A percentile compares a stretch with the other conserved stretches of the same genome.
These are phyloP conservation scores for Selene dorsalis DNA, from an alignment of 2,797 vertebrate species.

Conservation along the genomic window DNA sequence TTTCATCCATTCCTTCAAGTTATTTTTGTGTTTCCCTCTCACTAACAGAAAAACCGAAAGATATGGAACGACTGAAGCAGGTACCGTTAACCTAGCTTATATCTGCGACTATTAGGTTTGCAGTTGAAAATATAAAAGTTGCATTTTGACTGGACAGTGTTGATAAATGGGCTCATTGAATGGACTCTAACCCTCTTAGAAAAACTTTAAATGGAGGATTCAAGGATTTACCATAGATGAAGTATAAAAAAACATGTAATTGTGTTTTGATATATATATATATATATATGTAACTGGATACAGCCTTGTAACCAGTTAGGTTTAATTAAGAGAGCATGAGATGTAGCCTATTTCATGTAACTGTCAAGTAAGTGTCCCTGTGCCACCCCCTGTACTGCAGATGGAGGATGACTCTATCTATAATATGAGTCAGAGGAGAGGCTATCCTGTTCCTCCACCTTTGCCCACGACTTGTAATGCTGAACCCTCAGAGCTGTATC, in stretches of 20 bases:
- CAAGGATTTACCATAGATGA: not conserved
- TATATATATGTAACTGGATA: too few species aligned
- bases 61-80: conserved; percentile 54
- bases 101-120: not conserved
- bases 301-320: not conserved
- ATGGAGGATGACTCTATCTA: conserved; percentile 75
- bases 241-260: not conserved
- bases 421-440: conserved; percentile 80
- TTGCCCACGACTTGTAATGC: conserved; percentile 57
- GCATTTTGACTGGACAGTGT: not conserved
- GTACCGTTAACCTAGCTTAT: conserved; percentile 7
- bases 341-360: not conserved
- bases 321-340: not conserved
- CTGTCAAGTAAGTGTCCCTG: not conserved
- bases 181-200: not conserved
- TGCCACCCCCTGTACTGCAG: conserved; percentile 42
- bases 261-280: not conserved
- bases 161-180: not conserved
- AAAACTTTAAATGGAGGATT: not conserved
- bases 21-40: not conserved
- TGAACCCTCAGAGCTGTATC: conserved; percentile 79
- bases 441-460: conserved; percentile 62
- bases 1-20: not conserved
- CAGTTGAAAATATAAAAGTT: not conserved
- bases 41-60: conserved; percentile 8